Percentiles rank a stretch among this genome's conserved stretches.
Evolutionary conservation across 2,888 invertebrate species (phyloP).

Genomic region (Syritta pipiens): DNA sequence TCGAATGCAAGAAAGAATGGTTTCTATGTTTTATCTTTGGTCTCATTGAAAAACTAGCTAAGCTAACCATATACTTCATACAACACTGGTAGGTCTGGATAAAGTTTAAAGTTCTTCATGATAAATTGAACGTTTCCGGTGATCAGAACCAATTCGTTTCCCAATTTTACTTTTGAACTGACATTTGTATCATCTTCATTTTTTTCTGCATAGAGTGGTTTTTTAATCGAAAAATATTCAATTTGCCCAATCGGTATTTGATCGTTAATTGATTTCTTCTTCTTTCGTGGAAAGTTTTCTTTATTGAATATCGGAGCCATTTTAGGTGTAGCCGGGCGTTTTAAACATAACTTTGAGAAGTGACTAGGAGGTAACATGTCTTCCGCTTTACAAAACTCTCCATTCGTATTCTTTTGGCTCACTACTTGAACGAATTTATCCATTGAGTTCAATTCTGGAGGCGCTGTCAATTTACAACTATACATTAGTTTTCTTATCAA

Average conservation of each 20-base stretch:
- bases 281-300: constrained; percentile 26
- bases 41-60: background rate
- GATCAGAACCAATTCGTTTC: constrained; percentile 20
- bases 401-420: constrained; percentile 18
- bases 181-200: background rate
- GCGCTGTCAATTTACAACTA: constrained; percentile 5
- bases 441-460: constrained; percentile 42
- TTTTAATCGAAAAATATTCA: constrained; percentile 31
- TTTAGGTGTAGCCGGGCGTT: constrained; percentile 17
- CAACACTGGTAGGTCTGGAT: constrained; percentile 72
- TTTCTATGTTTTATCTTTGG: background rate
- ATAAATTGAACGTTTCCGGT: constrained; percentile 50
- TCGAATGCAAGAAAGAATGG: background rate
- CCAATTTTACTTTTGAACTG: background rate
- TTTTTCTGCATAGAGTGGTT: background rate
- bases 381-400: constrained; percentile 14
- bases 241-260: background rate
- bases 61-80: constrained; percentile 76
- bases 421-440: constrained; percentile 40
- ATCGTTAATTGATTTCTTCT: constrained; percentile 10
- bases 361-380: constrained; percentile 18
- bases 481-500: background rate
- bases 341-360: constrained; percentile 38
- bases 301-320: constrained; percentile 54
- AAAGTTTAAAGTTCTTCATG: constrained; percentile 45